These are phyloP conservation scores for Perccottus glenii DNA, from an alignment of 2,113 vertebrate genomes.

Conservation along the genomic window DNA sequence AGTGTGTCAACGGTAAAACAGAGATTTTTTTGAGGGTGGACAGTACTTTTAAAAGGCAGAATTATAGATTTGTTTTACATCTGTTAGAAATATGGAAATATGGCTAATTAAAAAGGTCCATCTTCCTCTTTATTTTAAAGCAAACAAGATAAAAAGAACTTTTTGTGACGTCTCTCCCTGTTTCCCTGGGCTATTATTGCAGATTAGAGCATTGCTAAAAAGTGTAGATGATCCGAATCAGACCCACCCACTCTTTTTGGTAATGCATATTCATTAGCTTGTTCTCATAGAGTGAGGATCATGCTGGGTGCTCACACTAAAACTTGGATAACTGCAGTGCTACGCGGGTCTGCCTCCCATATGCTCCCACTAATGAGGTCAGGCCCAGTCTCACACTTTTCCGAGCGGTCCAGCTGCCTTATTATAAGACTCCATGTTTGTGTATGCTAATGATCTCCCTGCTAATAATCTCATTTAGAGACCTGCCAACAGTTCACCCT, in stretches of 20 bases:
- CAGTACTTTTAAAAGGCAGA: too few relatives aligned
- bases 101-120: too few relatives aligned
- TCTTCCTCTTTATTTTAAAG: too few relatives aligned
- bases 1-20: too few relatives aligned
- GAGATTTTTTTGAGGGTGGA: too few relatives aligned
- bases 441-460: constrained; percentile 69
- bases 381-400: constrained; percentile 55
- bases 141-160: too few relatives aligned
- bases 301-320: constrained; percentile 43
- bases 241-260: constrained; percentile 11
- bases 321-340: constrained; percentile 58
- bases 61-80: too few relatives aligned
- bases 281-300: constrained; percentile 9
- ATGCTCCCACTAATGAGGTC: constrained; percentile 81
- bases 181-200: constrained; percentile 18
- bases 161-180: neutral
- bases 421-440: constrained; percentile 75
- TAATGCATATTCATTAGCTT: constrained; percentile 50
- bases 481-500: constrained; percentile 49
- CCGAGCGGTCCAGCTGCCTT: constrained; percentile 71
- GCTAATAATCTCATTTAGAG: constrained; percentile 75
- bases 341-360: constrained; percentile 64
- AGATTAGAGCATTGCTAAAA: constrained; percentile 32
- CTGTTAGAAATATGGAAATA: too few relatives aligned
- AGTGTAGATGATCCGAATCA: constrained; percentile 30